phyloP scores from a whole-genome alignment of 2,797 vertebrate genomes.

The Xenopus petersii region DNA sequence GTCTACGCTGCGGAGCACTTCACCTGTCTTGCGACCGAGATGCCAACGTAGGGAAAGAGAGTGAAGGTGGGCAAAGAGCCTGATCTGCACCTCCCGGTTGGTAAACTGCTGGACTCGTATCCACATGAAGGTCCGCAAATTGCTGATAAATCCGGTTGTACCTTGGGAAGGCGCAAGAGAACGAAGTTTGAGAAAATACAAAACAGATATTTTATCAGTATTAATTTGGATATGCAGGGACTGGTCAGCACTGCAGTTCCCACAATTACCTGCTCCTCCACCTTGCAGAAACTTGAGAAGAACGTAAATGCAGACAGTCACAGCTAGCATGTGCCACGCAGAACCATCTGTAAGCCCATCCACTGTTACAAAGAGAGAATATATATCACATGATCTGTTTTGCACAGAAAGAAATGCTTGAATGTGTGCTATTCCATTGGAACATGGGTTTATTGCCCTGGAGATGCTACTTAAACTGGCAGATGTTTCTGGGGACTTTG shows the following conservation, averaged over 20 bases:
- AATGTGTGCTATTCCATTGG: no score
- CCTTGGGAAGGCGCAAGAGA: constrained; percentile 60
- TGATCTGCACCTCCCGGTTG: constrained; percentile 80
- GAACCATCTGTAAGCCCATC: constrained; percentile 74
- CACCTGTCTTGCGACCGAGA: constrained; percentile 85
- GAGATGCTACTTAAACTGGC: no score
- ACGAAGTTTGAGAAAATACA: no score
- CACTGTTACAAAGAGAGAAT: constrained; percentile 65
- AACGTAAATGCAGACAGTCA: constrained; percentile 81
- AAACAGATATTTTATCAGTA: not conserved
- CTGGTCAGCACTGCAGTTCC: no score
- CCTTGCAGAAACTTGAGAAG: constrained; percentile 91
- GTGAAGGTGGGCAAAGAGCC: constrained; percentile 85
- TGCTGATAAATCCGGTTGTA: constrained; percentile 84
- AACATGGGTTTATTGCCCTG: no score
- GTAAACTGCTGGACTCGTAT: constrained; percentile 95
- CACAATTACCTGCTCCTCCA: constrained; percentile 81
- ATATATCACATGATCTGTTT: constrained; percentile 3
- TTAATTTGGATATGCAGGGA: no score
- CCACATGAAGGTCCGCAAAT: constrained; percentile 89
- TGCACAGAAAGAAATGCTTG: no score
- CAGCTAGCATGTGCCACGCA: constrained; percentile 75
- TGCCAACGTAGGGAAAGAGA: constrained; percentile 90
- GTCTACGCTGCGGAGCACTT: constrained; percentile 89
- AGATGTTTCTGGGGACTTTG: no score